These are phyloP conservation scores for Euwallacea fornicatus DNA, from an alignment of 1,140 invertebrate genomes.

Conservation along the genomic window DNA sequence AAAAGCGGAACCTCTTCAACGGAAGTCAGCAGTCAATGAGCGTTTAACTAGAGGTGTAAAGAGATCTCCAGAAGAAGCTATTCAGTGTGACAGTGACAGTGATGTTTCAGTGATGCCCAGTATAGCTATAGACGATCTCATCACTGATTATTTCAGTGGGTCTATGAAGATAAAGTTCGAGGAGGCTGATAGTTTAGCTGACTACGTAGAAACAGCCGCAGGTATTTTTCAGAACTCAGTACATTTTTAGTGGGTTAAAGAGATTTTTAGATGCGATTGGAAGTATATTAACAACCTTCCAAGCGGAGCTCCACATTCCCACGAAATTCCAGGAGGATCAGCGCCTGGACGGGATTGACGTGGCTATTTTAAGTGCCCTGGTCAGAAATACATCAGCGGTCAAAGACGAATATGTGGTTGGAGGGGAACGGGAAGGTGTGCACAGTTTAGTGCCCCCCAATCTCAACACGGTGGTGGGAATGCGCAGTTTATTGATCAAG, in stretches of 20 bases:
- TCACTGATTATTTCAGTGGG: conserved; percentile 37
- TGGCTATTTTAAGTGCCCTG: conserved; percentile 21
- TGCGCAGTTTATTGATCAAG: conserved; percentile 41
- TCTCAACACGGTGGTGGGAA: conserved; percentile 39
- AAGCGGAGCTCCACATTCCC: conserved; percentile 39
- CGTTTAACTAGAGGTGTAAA: neutral
- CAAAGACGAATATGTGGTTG: conserved; percentile 4
- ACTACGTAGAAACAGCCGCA: neutral
- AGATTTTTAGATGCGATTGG: conserved; percentile 20
- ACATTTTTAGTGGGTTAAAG: neutral
- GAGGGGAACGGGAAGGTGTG: neutral
- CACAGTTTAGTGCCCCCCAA: conserved; percentile 37
- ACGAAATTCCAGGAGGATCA: conserved; percentile 25
- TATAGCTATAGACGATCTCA: conserved; percentile 27
- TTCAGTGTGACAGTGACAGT: neutral
- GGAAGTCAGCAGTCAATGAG: neutral
- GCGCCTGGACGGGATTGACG: conserved; percentile 32
- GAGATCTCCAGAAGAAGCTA: neutral
- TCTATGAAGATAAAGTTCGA: conserved; percentile 19
- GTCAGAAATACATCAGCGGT: neutral
- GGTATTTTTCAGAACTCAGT: neutral
- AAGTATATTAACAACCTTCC: conserved; percentile 25
- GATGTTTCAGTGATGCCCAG: neutral
- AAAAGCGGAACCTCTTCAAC: too few species aligned
- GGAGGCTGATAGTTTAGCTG: neutral